phyloP scores from a whole-genome alignment of 2,113 vertebrate genomes.

The Piaya cayana region DNA sequence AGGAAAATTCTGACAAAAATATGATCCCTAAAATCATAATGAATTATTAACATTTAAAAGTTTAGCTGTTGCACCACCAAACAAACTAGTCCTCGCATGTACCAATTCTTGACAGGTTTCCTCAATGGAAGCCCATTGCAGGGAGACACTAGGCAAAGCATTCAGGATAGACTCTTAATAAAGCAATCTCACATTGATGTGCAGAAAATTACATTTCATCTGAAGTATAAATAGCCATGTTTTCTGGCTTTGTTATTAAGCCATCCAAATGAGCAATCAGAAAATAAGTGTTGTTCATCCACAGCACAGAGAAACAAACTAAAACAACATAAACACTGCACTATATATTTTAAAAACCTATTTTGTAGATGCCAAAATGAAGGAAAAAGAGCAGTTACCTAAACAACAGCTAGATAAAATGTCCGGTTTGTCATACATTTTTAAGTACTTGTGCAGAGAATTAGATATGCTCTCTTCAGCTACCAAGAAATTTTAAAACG shows the following conservation, averaged over 20 bases:
- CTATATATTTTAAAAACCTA: neutral
- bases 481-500: neutral
- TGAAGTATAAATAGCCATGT: neutral
- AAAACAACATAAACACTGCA: rapidly evolving
- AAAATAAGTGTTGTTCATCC: neutral
- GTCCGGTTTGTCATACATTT: neutral
- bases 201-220: neutral
- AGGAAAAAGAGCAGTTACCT: neutral
- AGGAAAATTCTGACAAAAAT: neutral
- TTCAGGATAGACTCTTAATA: neutral
- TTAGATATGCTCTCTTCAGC: neutral
- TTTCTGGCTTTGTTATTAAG: neutral
- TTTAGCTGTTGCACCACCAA: neutral
- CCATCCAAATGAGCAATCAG: neutral
- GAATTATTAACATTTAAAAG: neutral
- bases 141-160: neutral
- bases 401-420: neutral
- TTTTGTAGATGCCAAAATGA: neutral
- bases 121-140: neutral
- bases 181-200: rapidly evolving
- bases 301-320: neutral
- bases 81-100: neutral
- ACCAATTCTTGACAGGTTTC: neutral
- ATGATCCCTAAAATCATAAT: neutral
- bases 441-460: neutral